Evolutionary conservation across 2,888 invertebrate species (phyloP).

Genomic region (Netelia virgata): DNA sequence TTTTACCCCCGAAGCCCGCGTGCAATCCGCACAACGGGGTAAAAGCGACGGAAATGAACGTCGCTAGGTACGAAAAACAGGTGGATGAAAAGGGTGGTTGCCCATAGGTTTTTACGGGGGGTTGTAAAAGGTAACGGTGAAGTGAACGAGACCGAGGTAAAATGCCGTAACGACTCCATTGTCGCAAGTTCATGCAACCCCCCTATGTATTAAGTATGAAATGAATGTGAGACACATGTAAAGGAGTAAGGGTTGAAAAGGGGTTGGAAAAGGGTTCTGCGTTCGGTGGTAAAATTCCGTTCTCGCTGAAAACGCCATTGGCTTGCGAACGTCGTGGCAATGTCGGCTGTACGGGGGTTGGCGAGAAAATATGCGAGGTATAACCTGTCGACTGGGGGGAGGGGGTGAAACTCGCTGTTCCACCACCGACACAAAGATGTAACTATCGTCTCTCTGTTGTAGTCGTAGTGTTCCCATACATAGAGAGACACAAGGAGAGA

Average conservation of each 20-base stretch:
- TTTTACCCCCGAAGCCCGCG: background rate
- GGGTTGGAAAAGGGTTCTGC: slow-evolving; percentile 12
- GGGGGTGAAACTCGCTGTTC: slow-evolving; percentile 40
- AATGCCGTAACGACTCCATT: slow-evolving; percentile 67
- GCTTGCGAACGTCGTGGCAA: slow-evolving; percentile 40
- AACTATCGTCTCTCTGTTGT: slow-evolving; percentile 1
- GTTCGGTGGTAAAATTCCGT: slow-evolving; percentile 49
- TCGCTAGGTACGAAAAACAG: background rate
- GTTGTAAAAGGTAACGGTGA: slow-evolving; percentile 64
- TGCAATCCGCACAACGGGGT: background rate
- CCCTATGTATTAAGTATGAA: slow-evolving; percentile 60
- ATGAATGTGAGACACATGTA: slow-evolving; percentile 59
- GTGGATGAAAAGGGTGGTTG: slow-evolving; percentile 6
- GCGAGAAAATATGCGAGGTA: slow-evolving; percentile 41
- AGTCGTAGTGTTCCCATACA: slow-evolving; percentile 10
- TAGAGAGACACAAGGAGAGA: background rate
- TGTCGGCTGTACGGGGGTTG: slow-evolving; percentile 19
- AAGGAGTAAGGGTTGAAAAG: slow-evolving; percentile 25
- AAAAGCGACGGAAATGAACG: background rate
- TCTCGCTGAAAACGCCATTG: slow-evolving; percentile 56
- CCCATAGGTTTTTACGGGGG: slow-evolving; percentile 63
- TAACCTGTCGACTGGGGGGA: slow-evolving; percentile 39
- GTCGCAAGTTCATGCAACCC: slow-evolving; percentile 63
- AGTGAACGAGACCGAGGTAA: slow-evolving; percentile 61
- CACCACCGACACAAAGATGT: slow-evolving; percentile 20